Evolutionary conservation across 2,797 vertebrate genomes (phyloP).

Genomic region (Brachyrhaphis roseni): DNA sequence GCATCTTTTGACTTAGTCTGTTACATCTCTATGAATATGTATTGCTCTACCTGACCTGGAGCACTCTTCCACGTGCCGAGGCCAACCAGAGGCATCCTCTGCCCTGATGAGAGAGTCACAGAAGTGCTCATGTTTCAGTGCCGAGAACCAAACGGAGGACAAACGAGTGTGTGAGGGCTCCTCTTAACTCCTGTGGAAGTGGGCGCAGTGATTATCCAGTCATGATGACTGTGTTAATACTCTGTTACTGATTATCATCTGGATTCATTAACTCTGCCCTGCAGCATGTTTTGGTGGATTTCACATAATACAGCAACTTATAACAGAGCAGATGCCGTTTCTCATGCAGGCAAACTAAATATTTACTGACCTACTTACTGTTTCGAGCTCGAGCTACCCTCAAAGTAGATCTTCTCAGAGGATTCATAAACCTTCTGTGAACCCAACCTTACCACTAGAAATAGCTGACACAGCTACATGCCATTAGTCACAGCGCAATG

Average conservation of each 20-base stretch:
- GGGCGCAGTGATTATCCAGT: constrained; percentile 20
- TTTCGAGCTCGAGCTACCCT: neutral
- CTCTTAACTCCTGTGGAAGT: constrained; percentile 8
- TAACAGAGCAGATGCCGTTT: neutral
- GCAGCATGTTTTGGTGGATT: neutral
- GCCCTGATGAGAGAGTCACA: constrained; percentile 68
- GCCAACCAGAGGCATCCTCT: constrained; percentile 77
- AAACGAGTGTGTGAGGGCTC: constrained; percentile 22
- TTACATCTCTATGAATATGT: neutral
- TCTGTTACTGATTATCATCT: constrained; percentile 62
- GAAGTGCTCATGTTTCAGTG: constrained; percentile 66
- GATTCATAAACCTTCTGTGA: constrained; percentile 57
- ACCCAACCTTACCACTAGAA: constrained; percentile 41
- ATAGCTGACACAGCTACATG: constrained; percentile 60
- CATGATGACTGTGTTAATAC: constrained; percentile 55
- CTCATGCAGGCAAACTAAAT: neutral
- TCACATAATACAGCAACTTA: neutral
- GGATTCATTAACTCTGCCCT: constrained; percentile 55
- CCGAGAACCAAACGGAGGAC: constrained; percentile 22
- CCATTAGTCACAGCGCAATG: constrained; percentile 59
- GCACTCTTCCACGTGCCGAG: constrained; percentile 84
- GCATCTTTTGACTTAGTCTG: neutral
- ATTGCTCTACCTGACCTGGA: constrained; percentile 71
- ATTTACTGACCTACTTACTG: constrained; percentile 19
- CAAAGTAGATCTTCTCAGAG: constrained; percentile 25